phyloP scores from a whole-genome alignment of 2,888 invertebrate genomes.

The Drosophila glabriapex region DNA sequence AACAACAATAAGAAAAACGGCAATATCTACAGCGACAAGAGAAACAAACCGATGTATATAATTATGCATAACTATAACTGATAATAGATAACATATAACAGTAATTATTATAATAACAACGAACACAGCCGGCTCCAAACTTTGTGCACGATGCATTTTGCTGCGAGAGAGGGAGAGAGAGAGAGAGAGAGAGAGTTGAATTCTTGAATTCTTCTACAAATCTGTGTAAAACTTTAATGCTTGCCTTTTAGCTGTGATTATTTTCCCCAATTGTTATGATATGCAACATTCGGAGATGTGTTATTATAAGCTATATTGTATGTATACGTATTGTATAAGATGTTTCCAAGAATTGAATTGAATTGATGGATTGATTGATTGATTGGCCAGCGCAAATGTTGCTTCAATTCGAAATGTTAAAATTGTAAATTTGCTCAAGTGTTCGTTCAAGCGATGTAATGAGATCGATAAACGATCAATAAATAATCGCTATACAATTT shows the following conservation, averaged over 20 bases:
- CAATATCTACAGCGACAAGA: slow-evolving; percentile 32
- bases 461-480: slow-evolving; percentile 17
- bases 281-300: slow-evolving; percentile 15
- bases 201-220: slow-evolving; percentile 27
- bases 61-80: slow-evolving; percentile 51
- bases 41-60: slow-evolving; percentile 53
- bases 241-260: slow-evolving; percentile 79
- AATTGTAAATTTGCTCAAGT: slow-evolving; percentile 53
- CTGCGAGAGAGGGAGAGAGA: slow-evolving; percentile 27
- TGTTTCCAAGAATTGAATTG: slow-evolving; percentile 2
- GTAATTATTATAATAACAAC: slow-evolving; percentile 22
- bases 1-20: slow-evolving; percentile 30
- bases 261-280: slow-evolving; percentile 14
- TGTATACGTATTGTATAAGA: slow-evolving; percentile 21
- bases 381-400: background rate
- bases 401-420: slow-evolving; percentile 18
- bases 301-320: slow-evolving; percentile 24
- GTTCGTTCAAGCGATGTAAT: slow-evolving; percentile 31
- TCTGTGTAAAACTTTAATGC: slow-evolving; percentile 57
- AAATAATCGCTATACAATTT: slow-evolving; percentile 2
- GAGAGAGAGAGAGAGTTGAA: slow-evolving; percentile 33
- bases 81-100: slow-evolving; percentile 47
- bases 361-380: background rate
- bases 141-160: slow-evolving; percentile 61
- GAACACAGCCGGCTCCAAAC: slow-evolving; percentile 49